These are phyloP conservation scores for Saccopteryx bilineata DNA, from an alignment of 2,113 vertebrate species.

Conservation along the genomic window DNA sequence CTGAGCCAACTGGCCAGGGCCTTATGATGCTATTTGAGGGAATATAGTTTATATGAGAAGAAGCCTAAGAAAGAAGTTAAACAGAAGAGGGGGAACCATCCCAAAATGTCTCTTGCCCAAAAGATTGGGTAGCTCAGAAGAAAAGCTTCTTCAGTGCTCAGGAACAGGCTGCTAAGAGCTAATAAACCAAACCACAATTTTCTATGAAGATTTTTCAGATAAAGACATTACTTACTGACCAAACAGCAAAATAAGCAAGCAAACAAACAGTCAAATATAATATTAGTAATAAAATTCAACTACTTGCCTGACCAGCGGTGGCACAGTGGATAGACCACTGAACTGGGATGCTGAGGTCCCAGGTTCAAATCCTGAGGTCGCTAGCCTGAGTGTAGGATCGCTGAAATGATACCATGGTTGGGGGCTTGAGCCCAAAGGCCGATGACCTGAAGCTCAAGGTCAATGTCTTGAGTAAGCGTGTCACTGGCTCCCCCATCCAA, in stretches of 20 bases:
- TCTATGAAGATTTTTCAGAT: neutral
- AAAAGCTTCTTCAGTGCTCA: neutral
- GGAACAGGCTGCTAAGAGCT: neutral
- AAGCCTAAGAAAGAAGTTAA: neutral
- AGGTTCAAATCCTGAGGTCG: no score
- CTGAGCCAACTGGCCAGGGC: no score
- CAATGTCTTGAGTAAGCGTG: no score
- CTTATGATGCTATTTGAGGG: neutral
- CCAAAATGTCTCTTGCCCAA: neutral
- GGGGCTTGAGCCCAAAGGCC: no score
- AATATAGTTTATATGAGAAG: neutral
- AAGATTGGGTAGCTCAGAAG: neutral
- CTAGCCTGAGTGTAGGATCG: no score
- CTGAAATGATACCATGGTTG: no score
- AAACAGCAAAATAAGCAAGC: neutral
- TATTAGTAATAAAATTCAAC: neutral
- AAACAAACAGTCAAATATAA: neutral
- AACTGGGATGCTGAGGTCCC: no score
- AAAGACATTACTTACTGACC: neutral
- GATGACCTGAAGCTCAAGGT: no score
- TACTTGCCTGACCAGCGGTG: no score
- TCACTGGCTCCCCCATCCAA: no score
- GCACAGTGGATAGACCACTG: no score
- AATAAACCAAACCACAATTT: neutral
- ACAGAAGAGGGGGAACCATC: neutral